Percentiles rank a stretch among this genome's conserved stretches.
Conservation (phyloP, 2,797 vertebrate species). For the Catostomus latipinnis region DNA sequence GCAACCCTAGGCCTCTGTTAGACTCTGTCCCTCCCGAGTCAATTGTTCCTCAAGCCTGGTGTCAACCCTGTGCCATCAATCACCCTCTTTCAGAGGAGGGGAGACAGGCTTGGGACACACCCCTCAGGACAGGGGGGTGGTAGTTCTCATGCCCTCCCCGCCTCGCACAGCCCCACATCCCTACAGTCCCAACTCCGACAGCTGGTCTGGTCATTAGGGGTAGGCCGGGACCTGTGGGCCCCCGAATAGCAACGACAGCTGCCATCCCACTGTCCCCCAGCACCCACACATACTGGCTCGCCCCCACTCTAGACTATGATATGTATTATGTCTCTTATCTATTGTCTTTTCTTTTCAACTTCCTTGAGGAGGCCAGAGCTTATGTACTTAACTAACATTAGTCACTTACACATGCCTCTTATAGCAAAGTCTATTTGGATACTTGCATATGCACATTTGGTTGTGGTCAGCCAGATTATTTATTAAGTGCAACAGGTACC, state of each 20-base stretch:
- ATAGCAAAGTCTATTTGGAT: slow-evolving; percentile 5
- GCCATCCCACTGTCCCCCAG: slow-evolving; percentile 75
- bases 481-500: slow-evolving; percentile 28
- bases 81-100: slow-evolving; percentile 82
- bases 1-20: slow-evolving; percentile 78
- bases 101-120: slow-evolving; percentile 82
- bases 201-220: slow-evolving; percentile 84
- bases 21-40: slow-evolving; percentile 78
- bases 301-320: slow-evolving; percentile 73
- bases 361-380: slow-evolving; percentile 58
- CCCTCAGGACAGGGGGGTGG: slow-evolving; percentile 81
- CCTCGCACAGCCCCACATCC: slow-evolving; percentile 76
- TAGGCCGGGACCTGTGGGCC: slow-evolving; percentile 79
- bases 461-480: background rate
- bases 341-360: slow-evolving; percentile 68
- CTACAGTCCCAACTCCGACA: slow-evolving; percentile 83
- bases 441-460: background rate
- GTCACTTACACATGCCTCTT: slow-evolving; percentile 43
- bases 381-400: slow-evolving; percentile 19
- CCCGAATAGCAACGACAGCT: slow-evolving; percentile 82
- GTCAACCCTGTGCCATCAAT: slow-evolving; percentile 85
- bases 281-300: slow-evolving; percentile 33
- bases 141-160: slow-evolving; percentile 87
- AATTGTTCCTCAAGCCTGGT: slow-evolving; percentile 84
- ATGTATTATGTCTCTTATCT: slow-evolving; percentile 72